Base-by-base conservation (phyloP, 2,113 vertebrate genomes). In the Sigmodon hispidus region DNA sequence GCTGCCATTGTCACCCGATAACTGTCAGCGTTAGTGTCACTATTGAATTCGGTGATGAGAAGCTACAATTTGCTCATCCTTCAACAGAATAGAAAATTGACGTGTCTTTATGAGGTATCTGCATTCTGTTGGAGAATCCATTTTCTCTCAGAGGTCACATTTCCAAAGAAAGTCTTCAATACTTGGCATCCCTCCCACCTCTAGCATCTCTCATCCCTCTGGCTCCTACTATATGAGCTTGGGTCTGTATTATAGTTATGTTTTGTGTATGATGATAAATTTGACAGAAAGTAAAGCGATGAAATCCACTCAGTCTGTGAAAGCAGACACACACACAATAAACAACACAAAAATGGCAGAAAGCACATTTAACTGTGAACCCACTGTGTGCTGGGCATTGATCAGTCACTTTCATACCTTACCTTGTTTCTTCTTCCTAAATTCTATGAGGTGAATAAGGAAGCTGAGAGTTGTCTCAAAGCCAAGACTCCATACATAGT, bases 1-100 rank as follows among this genome's bases (percentile, higher is more conserved):
- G 43, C 77, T 96, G 77, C 88, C 72, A 90, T 94, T 96, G 93
- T 96, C 90, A 86, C 87, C 1, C 0, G 61, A 79, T 92, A 92
- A 88, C 93, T 95, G 92, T 79, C 94, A 90, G 80, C n/a, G 22
- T 94, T 93, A 91, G 92, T 92, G 92, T 97, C 88, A 70, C 86
- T 87, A 59, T 91, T 97, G 92, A 95, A 96, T 93, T 89, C 67
- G 31, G 86, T 94, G 93, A 94, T 94, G 77, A 97, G 93, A 97
- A 96, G 92, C 59, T 73, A 70, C 90, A 92, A 94, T 92, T 96
- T 92, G 45, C 72, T 96, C 76, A 87, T 93, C 85, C 75, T 97
- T 92, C 75, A 69, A 91, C 31, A 90, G 96, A 97, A 95, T 69
- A 94, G 93, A 94, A 97, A 96, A 92, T 90, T 92, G 95, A 83